Base-by-base conservation (phyloP, 2,113 vertebrate genomes). In the Mastomys natalensis region DNA sequence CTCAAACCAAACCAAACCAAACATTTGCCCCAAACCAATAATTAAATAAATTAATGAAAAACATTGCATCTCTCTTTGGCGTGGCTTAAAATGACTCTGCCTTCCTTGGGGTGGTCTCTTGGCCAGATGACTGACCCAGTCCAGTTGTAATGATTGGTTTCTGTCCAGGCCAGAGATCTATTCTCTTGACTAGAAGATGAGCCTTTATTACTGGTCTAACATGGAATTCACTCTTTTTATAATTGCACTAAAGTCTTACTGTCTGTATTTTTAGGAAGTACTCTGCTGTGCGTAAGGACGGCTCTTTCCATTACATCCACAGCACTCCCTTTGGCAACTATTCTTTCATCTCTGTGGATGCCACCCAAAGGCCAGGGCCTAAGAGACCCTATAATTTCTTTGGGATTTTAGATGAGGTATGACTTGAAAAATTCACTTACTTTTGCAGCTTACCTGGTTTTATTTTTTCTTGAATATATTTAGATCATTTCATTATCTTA, bases 331-430 rank as follows among this genome's bases (percentile, higher is more conserved):
- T 99, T 98, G 99, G 99, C 84, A 99, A 99, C 97, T 99, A 99
- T 97, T 99, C 99, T 24, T 99, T 99, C 93, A 99, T 99, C 95
- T 99, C 99, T 48, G 98, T 99, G 58, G 99, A 99, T 98, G 99
- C 99, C 76, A 99, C 99, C 0, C 98, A 99, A 95, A 99, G 95
- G 64, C 99, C 99, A 89, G 99, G 99, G 78, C 99, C 99, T 51
- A 99, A 99, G 96, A 99, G 99, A 92, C 99, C 99, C 3, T 99
- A 98, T 98, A 99, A 99, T 98, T 99, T 99, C 98, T 99, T 99
- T 97, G 99, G 99, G 72, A 99, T 99, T 98, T 98, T 99, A 97
- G 98, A 99, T 97, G 98, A 97, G 99, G 99, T 99, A 98, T 95
- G 94, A 96, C 98, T 66, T 58, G 45, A 80, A 97, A 97, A 40